Conservation (phyloP, 2,888 invertebrate species). For the Cylindroiulus punctatus region DNA sequence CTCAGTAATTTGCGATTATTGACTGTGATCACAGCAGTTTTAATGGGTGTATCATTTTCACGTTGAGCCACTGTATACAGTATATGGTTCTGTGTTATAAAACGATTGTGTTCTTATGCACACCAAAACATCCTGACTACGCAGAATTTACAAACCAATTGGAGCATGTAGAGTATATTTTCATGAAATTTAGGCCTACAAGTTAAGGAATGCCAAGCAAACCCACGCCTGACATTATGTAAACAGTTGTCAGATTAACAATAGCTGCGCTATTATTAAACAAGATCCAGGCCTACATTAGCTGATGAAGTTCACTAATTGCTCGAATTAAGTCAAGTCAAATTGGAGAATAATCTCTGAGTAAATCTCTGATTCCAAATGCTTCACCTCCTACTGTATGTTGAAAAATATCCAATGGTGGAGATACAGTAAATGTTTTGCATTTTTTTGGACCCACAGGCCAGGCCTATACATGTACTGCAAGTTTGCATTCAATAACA, state of each 20-base stretch:
- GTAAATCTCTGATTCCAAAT: neutral
- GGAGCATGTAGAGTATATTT: neutral
- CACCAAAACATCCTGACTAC: neutral
- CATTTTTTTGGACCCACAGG: too few species aligned
- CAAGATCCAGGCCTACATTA: neutral
- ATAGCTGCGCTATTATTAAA: neutral
- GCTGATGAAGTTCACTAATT: slow-evolving; percentile 17
- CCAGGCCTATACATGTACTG: too few species aligned
- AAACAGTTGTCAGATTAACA: slow-evolving; percentile 38
- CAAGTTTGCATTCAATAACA: too few species aligned
- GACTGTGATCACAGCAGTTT: too few species aligned
- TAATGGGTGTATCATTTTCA: too few species aligned
- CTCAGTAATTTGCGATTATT: too few species aligned
- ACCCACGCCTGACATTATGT: slow-evolving; percentile 36
- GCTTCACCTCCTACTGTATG: too few species aligned
- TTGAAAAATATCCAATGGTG: too few species aligned
- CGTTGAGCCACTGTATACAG: too few species aligned
- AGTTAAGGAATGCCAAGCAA: neutral
- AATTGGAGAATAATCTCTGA: neutral
- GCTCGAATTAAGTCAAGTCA: neutral
- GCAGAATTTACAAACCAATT: slow-evolving; percentile 9
- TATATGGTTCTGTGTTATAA: neutral
- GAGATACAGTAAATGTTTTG: neutral
- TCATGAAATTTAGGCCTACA: neutral
- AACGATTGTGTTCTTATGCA: neutral